These are phyloP conservation scores for Saccopteryx bilineata DNA, from an alignment of 2,113 vertebrate genomes.

Conservation along the genomic window DNA sequence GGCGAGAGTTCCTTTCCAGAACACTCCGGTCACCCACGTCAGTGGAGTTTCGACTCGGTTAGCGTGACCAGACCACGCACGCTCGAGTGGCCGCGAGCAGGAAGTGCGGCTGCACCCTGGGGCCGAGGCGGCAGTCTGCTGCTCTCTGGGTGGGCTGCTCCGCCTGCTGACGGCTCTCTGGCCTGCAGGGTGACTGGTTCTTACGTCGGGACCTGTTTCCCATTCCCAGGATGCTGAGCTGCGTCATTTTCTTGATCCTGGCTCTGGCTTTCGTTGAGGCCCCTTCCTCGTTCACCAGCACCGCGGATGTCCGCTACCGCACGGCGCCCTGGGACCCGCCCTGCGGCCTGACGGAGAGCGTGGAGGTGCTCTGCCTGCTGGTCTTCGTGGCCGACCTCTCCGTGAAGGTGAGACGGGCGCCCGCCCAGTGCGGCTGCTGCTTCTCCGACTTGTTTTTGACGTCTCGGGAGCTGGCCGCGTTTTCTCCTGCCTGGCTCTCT, in stretches of 20 bases:
- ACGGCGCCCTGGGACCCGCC: slow-evolving; percentile 90
- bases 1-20: not conserved
- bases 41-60: rapidly evolving
- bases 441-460: rapidly evolving
- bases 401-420: slow-evolving; percentile 90
- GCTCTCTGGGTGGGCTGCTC: rapidly evolving
- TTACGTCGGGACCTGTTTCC: not conserved
- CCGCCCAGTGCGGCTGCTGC: rapidly evolving
- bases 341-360: slow-evolving; percentile 92
- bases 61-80: rapidly evolving
- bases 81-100: rapidly evolving
- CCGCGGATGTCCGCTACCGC: slow-evolving; percentile 92
- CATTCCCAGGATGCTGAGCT: slow-evolving; percentile 88
- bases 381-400: slow-evolving; percentile 90
- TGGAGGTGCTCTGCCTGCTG: slow-evolving; percentile 93
- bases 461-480: rapidly evolving
- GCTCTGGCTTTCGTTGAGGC: slow-evolving; percentile 94
- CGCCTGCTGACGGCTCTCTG: rapidly evolving
- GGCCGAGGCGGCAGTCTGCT: rapidly evolving
- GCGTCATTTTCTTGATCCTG: slow-evolving; percentile 92
- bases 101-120: rapidly evolving
- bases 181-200: not conserved
- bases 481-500: not conserved
- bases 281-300: slow-evolving; percentile 92
- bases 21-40: rapidly evolving